Conservation (phyloP, 2,888 invertebrate species). For the Diaperis boleti region DNA sequence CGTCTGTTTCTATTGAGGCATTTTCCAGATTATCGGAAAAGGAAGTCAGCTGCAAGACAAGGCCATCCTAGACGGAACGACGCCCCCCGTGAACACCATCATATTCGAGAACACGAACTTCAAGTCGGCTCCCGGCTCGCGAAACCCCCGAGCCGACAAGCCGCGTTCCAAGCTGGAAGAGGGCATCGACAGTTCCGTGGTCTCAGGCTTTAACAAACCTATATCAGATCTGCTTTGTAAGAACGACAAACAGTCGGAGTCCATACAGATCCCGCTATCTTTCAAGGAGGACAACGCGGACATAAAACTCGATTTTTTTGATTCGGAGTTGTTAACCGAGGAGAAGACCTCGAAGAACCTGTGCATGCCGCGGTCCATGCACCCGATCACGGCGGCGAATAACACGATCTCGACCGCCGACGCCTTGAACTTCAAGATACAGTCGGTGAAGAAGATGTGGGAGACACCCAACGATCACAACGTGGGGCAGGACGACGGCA, state of each 20-base stretch:
- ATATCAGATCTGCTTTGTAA: conserved; percentile 66
- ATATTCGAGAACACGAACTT: conserved; percentile 94
- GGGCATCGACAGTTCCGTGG: conserved; percentile 62
- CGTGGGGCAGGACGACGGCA: conserved; percentile 66
- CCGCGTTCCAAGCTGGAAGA: conserved; percentile 72
- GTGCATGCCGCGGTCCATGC: conserved; percentile 72
- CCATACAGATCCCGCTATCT: conserved; percentile 75
- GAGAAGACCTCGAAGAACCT: conserved; percentile 73
- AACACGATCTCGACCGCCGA: conserved; percentile 88
- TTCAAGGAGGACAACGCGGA: conserved; percentile 88
- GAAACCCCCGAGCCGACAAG: conserved; percentile 70
- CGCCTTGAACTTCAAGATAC: conserved; percentile 89
- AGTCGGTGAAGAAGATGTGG: conserved; percentile 93
- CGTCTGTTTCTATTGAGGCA: not conserved
- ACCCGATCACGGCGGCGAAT: conserved; percentile 72
- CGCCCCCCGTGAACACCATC: conserved; percentile 87
- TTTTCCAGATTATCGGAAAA: conserved; percentile 55
- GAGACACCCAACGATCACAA: conserved; percentile 71
- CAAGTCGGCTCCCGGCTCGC: conserved; percentile 78
- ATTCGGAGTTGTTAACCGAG: conserved; percentile 83
- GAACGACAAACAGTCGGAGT: conserved; percentile 62
- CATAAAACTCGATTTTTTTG: conserved; percentile 94
- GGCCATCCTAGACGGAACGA: conserved; percentile 78
- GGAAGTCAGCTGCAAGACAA: conserved; percentile 60
- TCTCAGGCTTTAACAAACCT: conserved; percentile 67